These are phyloP conservation scores for Cryptoprocta ferox DNA, from an alignment of 2,797 vertebrate species.

Conservation along the genomic window DNA sequence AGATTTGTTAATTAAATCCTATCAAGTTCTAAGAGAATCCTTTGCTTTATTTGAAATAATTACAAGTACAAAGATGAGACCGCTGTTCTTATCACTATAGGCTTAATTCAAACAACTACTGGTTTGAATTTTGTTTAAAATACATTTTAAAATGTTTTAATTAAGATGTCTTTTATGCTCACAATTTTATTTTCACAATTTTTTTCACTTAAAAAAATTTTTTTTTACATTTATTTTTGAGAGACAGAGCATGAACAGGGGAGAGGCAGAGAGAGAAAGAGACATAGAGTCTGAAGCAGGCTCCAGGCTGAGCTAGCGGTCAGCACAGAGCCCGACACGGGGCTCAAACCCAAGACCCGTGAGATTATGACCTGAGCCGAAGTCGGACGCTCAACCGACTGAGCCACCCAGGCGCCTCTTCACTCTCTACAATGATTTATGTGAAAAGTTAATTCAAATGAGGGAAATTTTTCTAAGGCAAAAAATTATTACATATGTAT, in stretches of 20 bases:
- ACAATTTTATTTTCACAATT: slow-evolving; percentile 22
- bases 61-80: slow-evolving; percentile 6
- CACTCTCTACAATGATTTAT: slow-evolving; percentile 12
- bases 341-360: too few species aligned
- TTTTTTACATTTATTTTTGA: too few species aligned
- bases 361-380: too few species aligned
- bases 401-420: too few species aligned
- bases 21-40: slow-evolving; percentile 34
- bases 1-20: neutral
- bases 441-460: slow-evolving; percentile 42
- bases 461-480: neutral
- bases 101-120: slow-evolving; percentile 16
- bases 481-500: neutral
- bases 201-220: too few species aligned
- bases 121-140: slow-evolving; percentile 25
- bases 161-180: neutral
- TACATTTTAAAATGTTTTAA: slow-evolving; percentile 20
- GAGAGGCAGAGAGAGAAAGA: too few species aligned
- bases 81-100: neutral
- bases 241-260: too few species aligned
- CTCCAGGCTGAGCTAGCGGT: too few species aligned
- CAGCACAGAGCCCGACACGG: too few species aligned
- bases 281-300: too few species aligned
- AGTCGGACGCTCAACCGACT: too few species aligned
- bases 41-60: slow-evolving; percentile 49